Base-by-base conservation (phyloP, 2,888 invertebrate genomes). In the Orthonevra nobilis region DNA sequence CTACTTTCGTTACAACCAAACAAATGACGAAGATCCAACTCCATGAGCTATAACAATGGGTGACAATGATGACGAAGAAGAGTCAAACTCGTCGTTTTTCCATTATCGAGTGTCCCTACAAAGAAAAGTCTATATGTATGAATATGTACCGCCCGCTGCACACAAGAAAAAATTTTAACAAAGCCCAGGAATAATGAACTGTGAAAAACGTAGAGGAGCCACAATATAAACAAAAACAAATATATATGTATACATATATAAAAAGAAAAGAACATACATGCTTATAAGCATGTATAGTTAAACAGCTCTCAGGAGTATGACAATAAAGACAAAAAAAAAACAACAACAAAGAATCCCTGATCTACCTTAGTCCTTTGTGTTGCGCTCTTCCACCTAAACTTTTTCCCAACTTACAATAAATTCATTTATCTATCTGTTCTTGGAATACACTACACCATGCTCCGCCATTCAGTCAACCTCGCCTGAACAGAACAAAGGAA, bases 401-500 rank as follows among this genome's bases (percentile, higher is more conserved):
- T 79, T 54, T 66, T 26, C 48, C 54, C 54, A 79, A 79, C 79
- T 68, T 73, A 79, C 79, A 73, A 73, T 79, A 79, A 79, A 79
- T 79, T 79, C 79, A 79, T 79, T 79, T 79, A 79, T 73, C 73
- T 73, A 66, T 72, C 72, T 73, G 79, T 68, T 68, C 73, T 42
- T 61, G 26, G 66, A 28, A 44, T 48, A 64, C 36, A 32, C 63
- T 28, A 50, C n/a, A n/a, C n/a, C n/a, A n/a, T n/a, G n/a, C 42
- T 60, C 20, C 30, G 14, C 46, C 46, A 38, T 46, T 40, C 32
- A 15, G 23, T 32, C 44, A 52, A 20, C 40, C 46, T 46, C 34
- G 12, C 14, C 15, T 54, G 34, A 50, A 63, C 63, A 42, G 69
- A 79, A 79, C 61, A 79, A 79, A 73, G 73, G 48, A 73, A 61